A percentile compares a stretch with the other conserved stretches of the same genome.
These are phyloP conservation scores for Clarias magur DNA, from an alignment of 2,113 vertebrate genomes.

Conservation along the genomic window DNA sequence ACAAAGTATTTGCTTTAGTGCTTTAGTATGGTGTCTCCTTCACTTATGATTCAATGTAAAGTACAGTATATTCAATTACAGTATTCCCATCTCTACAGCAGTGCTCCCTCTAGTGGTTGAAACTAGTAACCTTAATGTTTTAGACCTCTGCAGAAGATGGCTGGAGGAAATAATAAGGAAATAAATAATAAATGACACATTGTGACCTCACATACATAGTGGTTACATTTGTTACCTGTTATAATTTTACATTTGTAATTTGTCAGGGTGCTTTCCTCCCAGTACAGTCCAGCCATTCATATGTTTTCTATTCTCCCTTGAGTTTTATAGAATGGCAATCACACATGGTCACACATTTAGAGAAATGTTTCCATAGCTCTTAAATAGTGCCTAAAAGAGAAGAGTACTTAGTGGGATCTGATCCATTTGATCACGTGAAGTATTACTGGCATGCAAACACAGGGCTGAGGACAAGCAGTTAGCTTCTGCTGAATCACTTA, in stretches of 20 bases:
- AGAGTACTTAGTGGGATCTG: conserved; percentile 65
- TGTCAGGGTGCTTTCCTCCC: neutral
- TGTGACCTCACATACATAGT: neutral
- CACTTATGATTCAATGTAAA: neutral
- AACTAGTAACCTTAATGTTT: neutral
- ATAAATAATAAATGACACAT: neutral
- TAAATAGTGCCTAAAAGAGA: conserved; percentile 33
- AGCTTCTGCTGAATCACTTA: conserved; percentile 72
- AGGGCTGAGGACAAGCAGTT: conserved; percentile 63
- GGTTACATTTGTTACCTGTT: neutral
- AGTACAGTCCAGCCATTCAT: neutral
- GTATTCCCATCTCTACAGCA: neutral
- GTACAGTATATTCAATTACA: neutral
- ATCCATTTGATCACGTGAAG: conserved; percentile 70
- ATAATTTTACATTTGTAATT: neutral
- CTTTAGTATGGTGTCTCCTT: neutral
- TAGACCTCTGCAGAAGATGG: neutral
- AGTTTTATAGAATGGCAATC: conserved; percentile 52
- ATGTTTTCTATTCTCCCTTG: neutral
- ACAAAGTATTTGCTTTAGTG: neutral
- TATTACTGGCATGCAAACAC: conserved; percentile 63
- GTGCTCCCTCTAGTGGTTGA: neutral
- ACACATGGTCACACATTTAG: conserved; percentile 45
- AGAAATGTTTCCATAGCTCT: conserved; percentile 57
- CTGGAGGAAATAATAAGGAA: neutral